A percentile compares a stretch with the other conserved stretches of the same genome.
Conservation (phyloP, 2,888 invertebrate species). For the Andrena trimmerana region DNA sequence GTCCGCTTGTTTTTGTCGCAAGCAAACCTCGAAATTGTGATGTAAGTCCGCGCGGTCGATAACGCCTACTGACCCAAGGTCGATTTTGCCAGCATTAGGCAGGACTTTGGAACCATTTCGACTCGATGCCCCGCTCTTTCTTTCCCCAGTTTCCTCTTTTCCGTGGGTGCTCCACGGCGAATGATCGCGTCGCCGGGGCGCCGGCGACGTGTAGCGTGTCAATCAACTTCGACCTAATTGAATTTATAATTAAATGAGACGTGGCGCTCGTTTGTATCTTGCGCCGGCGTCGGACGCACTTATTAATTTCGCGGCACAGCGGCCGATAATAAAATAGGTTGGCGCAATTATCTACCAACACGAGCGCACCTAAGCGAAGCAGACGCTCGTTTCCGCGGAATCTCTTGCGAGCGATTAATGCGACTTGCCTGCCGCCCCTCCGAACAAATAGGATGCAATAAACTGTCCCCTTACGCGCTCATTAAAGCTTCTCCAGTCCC, state of each 20-base stretch:
- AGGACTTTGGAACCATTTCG: neutral
- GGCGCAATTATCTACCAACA: conserved; percentile 39
- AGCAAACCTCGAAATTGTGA: neutral
- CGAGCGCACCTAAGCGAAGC: neutral
- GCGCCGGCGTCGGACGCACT: conserved; percentile 55
- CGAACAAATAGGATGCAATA: neutral
- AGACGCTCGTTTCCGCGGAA: neutral
- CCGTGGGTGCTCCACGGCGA: neutral
- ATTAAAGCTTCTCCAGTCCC: neutral
- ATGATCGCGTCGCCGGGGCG: conserved; percentile 30
- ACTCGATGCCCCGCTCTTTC: neutral
- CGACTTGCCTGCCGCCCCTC: neutral
- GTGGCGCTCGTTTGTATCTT: conserved; percentile 48
- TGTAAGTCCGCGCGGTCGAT: too few relatives aligned
- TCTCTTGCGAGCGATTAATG: neutral
- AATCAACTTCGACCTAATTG: conserved; percentile 66
- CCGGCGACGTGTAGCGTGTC: conserved; percentile 30
- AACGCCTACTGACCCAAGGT: too few relatives aligned
- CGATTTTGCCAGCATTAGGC: too few relatives aligned
- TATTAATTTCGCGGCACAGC: conserved; percentile 56
- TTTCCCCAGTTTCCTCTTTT: neutral
- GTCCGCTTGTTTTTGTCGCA: too few relatives aligned
- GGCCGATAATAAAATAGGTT: conserved; percentile 61
- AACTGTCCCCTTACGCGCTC: neutral
- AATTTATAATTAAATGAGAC: conserved; percentile 57